Evolutionary conservation across 2,888 invertebrate genomes (phyloP).

Genomic region (Chymomyza caudatula): DNA sequence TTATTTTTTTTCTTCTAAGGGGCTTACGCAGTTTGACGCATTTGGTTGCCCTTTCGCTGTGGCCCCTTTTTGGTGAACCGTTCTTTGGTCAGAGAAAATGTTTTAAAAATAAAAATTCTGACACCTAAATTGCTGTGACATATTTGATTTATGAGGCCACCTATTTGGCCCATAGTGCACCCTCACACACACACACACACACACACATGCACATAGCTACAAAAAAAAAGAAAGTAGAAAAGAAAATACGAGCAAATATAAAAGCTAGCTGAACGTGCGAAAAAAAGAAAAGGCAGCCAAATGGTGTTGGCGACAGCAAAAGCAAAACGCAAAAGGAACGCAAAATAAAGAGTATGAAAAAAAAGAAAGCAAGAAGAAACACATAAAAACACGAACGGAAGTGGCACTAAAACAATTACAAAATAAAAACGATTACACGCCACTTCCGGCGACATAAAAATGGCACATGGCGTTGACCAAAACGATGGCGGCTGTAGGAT

Average conservation of each 20-base stretch:
- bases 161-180: slow-evolving; percentile 67
- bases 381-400: slow-evolving; percentile 73
- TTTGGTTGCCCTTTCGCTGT: slow-evolving; percentile 38
- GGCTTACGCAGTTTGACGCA: slow-evolving; percentile 54
- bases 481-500: slow-evolving; percentile 24
- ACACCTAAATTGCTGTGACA: slow-evolving; percentile 73
- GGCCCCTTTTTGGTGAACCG: slow-evolving; percentile 29
- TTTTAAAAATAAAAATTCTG: slow-evolving; percentile 73
- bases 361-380: slow-evolving; percentile 39
- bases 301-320: neutral
- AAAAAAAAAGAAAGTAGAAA: neutral
- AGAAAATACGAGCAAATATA: neutral
- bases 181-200: neutral
- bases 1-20: slow-evolving; percentile 40
- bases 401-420: slow-evolving; percentile 72
- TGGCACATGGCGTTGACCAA: slow-evolving; percentile 58
- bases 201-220: neutral
- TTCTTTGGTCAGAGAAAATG: slow-evolving; percentile 53
- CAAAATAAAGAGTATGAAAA: neutral
- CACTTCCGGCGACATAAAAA: slow-evolving; percentile 72
- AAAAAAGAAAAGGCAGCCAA: neutral
- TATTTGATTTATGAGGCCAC: slow-evolving; percentile 74
- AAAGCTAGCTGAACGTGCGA: neutral
- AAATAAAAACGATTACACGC: slow-evolving; percentile 72
- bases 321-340: neutral